Percentiles rank a stretch among this genome's conserved stretches.
These are phyloP conservation scores for Chaetops frenatus DNA, from an alignment of 2,113 vertebrate species.

Conservation along the genomic window DNA sequence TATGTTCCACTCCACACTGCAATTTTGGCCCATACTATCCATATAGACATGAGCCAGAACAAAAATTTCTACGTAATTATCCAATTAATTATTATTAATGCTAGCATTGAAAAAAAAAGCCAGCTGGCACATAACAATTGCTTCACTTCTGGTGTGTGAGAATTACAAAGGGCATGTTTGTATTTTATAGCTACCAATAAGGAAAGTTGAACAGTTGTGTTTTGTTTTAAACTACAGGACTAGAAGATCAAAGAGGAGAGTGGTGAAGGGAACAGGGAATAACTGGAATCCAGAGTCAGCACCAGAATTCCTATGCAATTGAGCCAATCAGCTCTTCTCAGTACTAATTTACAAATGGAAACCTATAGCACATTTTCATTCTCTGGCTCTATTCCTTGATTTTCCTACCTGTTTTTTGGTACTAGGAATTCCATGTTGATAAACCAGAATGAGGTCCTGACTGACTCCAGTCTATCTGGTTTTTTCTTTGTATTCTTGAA, in stretches of 20 bases:
- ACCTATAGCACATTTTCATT: background rate
- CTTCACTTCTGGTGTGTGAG: background rate
- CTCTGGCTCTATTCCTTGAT: background rate
- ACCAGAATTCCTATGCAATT: background rate
- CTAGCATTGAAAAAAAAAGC: background rate
- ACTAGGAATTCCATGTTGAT: background rate
- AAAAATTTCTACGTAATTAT: background rate
- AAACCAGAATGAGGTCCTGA: background rate
- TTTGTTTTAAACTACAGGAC: background rate
- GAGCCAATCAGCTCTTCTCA: background rate
- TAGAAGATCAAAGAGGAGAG: background rate
- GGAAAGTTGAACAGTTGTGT: background rate
- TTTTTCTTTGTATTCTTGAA: background rate
- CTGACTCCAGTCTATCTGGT: background rate
- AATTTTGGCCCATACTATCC: background rate
- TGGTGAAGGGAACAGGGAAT: background rate
- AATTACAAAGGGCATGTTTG: background rate
- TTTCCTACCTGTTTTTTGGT: background rate
- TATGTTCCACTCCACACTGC: background rate
- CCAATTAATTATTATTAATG: slow-evolving; percentile 17
- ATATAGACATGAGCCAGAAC: background rate
- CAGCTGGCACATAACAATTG: background rate
- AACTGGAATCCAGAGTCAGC: background rate
- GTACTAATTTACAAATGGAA: background rate
- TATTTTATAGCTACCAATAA: background rate